Conservation (phyloP, 92 coral and sea anemone species). For the Muricea muricata region DNA sequence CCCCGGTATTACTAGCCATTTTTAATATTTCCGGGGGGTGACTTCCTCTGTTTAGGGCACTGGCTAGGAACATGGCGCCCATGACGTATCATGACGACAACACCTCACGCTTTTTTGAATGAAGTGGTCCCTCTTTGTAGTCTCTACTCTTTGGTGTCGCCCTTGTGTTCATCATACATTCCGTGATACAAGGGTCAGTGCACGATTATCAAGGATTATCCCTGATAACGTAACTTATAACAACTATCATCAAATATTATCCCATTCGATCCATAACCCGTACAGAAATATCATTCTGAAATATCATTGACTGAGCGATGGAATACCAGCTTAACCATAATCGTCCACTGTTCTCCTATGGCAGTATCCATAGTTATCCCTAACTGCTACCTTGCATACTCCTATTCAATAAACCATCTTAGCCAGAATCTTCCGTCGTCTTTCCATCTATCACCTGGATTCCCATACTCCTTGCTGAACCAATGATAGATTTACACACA, state of each 20-base stretch:
- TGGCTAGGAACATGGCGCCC: too few species aligned
- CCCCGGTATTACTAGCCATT: too few species aligned
- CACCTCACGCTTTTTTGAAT: too few species aligned
- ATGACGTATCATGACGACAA: too few species aligned
- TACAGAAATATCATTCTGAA: too few species aligned
- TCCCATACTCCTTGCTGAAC: slow-evolving; percentile 95
- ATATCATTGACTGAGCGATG: too few species aligned
- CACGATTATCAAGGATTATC: background rate
- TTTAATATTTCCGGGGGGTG: too few species aligned
- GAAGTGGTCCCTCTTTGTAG: too few species aligned
- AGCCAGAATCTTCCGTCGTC: background rate
- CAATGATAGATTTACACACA: slow-evolving; percentile 86
- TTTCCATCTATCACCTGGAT: slow-evolving; percentile 76
- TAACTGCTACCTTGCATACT: background rate
- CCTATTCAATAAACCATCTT: background rate
- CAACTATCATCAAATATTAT: background rate
- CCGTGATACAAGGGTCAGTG: too few species aligned
- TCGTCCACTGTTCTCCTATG: background rate
- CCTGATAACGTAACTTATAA: background rate
- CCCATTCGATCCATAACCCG: background rate
- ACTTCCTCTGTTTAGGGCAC: too few species aligned
- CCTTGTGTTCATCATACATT: too few species aligned
- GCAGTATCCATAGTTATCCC: background rate
- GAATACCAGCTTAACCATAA: background rate
- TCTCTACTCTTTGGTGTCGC: too few species aligned